Evolutionary conservation across 1,140 invertebrate genomes (phyloP).

Genomic region (Hesperophylax magnus): DNA sequence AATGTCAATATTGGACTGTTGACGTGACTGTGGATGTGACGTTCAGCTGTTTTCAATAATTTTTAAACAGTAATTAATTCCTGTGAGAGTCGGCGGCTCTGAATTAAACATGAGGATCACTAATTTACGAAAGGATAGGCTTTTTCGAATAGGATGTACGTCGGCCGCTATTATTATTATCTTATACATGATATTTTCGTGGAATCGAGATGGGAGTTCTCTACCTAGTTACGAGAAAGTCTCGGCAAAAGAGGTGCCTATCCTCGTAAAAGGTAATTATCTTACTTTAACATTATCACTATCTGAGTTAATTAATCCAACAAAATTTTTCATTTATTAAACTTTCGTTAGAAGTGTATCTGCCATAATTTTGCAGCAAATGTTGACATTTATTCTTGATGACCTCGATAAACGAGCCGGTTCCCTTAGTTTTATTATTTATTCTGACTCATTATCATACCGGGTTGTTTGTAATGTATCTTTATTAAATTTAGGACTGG

Average conservation of each 20-base stretch:
- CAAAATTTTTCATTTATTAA: too few species aligned
- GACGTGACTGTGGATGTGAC: conserved; percentile 43
- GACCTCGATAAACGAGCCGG: conserved; percentile 2
- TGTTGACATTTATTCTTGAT: background rate
- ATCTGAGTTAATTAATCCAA: too few species aligned
- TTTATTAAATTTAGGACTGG: conserved; percentile 59
- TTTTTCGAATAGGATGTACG: conserved; percentile 62
- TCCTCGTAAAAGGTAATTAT: conserved; percentile 60
- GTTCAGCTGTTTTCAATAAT: conserved; percentile 35
- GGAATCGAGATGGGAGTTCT: conserved; percentile 61
- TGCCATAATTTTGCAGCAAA: background rate
- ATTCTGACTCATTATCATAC: background rate
- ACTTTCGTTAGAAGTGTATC: too few species aligned
- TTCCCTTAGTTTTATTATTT: background rate
- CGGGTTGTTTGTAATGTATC: too few species aligned
- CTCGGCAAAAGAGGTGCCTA: conserved; percentile 59
- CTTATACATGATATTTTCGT: conserved; percentile 64
- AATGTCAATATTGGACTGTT: conserved; percentile 22
- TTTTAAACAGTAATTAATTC: background rate
- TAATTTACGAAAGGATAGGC: conserved; percentile 64
- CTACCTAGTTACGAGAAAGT: conserved; percentile 57
- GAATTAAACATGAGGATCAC: conserved; percentile 61
- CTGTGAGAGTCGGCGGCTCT: background rate
- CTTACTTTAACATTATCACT: too few species aligned
- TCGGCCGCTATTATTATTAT: conserved; percentile 62